Percentiles rank a stretch among this genome's conserved stretches.
phyloP scores from a whole-genome alignment of 2,797 vertebrate species.

The Acanthopagrus latus region DNA sequence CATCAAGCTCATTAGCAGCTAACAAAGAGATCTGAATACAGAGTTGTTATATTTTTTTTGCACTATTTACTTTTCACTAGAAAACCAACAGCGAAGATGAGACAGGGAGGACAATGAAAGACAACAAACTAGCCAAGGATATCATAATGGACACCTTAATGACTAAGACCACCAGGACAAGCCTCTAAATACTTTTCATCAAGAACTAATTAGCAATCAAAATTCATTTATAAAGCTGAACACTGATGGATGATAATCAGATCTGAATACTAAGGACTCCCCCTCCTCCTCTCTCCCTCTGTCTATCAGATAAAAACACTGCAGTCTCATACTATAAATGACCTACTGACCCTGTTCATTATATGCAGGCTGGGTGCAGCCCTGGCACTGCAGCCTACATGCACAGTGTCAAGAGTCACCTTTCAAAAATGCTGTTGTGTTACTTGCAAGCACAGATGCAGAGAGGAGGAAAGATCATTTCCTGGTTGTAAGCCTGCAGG shows the following conservation, averaged over 20 bases:
- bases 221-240: conserved; percentile 53
- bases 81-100: not conserved
- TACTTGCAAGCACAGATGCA: conserved; percentile 60
- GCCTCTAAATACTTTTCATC: conserved; percentile 39
- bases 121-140: not conserved
- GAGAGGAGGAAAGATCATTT: conserved; percentile 65
- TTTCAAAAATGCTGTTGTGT: conserved; percentile 70
- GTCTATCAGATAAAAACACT: conserved; percentile 26
- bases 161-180: conserved; percentile 15
- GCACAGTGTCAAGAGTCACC: conserved; percentile 49
- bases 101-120: not conserved
- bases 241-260: conserved; percentile 46
- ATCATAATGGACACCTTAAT: conserved; percentile 18
- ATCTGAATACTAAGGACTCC: conserved; percentile 45
- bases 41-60: not conserved
- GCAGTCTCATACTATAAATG: conserved; percentile 57
- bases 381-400: conserved; percentile 38
- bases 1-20: conserved; percentile 9
- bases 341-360: conserved; percentile 78
- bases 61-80: not conserved
- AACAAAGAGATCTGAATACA: not conserved
- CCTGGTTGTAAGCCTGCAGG: conserved; percentile 60
- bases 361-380: conserved; percentile 24
- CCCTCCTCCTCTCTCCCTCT: conserved; percentile 1
- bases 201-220: conserved; percentile 58